Evolutionary conservation across 2,797 vertebrate genomes (phyloP), one percentile per base, ranked within the genome.

Genomic region (Gallinago stenura): DNA sequence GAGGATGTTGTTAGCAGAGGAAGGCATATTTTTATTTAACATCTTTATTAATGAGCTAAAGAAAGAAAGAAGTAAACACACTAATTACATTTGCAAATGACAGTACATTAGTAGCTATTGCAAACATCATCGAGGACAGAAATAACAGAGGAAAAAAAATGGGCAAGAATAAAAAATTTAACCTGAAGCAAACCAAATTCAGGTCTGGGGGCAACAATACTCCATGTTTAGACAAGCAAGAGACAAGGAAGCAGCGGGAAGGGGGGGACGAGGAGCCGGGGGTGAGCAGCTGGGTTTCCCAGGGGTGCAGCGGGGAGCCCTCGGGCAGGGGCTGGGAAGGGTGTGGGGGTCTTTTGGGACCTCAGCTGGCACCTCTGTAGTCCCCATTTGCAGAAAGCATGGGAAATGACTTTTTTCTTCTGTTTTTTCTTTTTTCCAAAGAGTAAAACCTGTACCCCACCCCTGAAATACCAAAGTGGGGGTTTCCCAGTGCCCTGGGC

Each of bases 31-130:
- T 97, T 97, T 97, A 96, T 96, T 96, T 96, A 97, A 97, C 94
- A 97, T 97, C 89, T 96, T 97, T 97, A 97, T 97, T 97, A 97
- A 97, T 96, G 97, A 96, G 95, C 91, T 95, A 93, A 97, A 97
- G 96, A 95, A 97, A 87, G 84, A 95, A 89, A 94, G 83, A 96
- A 96, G 90, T 92, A 96, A 97, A 93, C 94, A 96, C 80, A 90
- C 94, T 97, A 97, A 97, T 97, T 97, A 96, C 95, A 96, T 97
- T 97, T 96, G 89, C 96, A 97, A 95, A 97, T 94, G 97, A 96
- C 90, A 93, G 96, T 97, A 90, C 95, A 95, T 97, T 97, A 96
- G 96, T 93, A 97, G 96, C 94, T 95, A 96, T 96, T 90, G 95
- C 94, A 95, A 97, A 96, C 94, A 95, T 95, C 90, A 91, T 53